Percentiles rank a stretch among this genome's conserved stretches.
Evolutionary conservation across 2,113 vertebrate species (phyloP).

Genomic region (Sinocyclocheilus maitianheensis): DNA sequence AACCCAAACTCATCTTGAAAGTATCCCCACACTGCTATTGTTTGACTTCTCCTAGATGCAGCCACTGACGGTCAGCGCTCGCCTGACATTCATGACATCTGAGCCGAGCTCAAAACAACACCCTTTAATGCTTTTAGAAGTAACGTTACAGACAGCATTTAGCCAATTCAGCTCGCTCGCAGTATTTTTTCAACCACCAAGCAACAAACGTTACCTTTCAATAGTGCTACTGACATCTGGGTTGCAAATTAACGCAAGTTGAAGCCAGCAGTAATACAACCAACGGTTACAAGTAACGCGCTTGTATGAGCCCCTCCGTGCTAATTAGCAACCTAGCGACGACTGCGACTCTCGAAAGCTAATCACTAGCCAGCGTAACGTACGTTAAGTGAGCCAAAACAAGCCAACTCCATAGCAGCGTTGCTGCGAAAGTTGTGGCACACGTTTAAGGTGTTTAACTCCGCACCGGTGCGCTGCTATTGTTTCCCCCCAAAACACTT

Average conservation of each 20-base stretch:
- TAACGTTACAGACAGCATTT: neutral
- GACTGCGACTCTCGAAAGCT: constrained; percentile 24
- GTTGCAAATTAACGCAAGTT: neutral
- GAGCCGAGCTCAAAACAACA: constrained; percentile 42
- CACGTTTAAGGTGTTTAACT: constrained; percentile 8
- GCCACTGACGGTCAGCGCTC: constrained; percentile 13
- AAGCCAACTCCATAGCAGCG: constrained; percentile 2
- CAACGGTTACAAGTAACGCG: neutral
- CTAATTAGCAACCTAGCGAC: constrained; percentile 48
- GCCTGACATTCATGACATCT: constrained; percentile 33
- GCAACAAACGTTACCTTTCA: neutral
- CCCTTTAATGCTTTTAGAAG: constrained; percentile 16
- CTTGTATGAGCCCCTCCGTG: constrained; percentile 15
- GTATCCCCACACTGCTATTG: neutral
- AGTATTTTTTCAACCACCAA: neutral
- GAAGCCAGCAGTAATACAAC: neutral
- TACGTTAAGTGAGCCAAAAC: constrained; percentile 19
- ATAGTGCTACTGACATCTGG: neutral
- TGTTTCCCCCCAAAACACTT: neutral
- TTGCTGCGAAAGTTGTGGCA: constrained; percentile 37
- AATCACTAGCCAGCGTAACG: constrained; percentile 32
- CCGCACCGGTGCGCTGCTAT: neutral
- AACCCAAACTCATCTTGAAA: neutral
- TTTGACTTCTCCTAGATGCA: neutral
- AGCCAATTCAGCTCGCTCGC: constrained; percentile 1